These are phyloP conservation scores for Stenurella melanura DNA, from an alignment of 2,888 invertebrate species.

Conservation along the genomic window DNA sequence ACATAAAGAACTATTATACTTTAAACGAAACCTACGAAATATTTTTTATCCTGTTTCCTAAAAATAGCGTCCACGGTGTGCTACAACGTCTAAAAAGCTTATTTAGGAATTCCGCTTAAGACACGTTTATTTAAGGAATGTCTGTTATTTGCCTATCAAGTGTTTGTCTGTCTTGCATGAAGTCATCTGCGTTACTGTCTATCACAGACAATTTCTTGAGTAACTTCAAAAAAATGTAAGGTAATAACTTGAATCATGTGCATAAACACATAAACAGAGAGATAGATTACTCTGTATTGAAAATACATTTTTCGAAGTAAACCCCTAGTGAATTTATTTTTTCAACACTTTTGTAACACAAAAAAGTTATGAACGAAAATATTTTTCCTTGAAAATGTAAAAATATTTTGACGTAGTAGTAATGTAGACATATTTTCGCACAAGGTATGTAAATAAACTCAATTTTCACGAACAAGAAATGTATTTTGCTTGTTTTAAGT, in stretches of 20 bases:
- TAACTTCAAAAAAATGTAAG: background rate
- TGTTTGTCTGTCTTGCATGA: background rate
- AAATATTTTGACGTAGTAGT: background rate
- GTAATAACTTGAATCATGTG: background rate
- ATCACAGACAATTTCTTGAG: background rate
- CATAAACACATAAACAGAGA: background rate
- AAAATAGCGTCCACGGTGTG: background rate
- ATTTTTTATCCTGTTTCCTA: background rate
- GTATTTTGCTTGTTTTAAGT: background rate
- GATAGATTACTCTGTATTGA: background rate
- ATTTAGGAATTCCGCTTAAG: background rate
- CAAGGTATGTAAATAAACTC: background rate
- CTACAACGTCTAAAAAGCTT: background rate
- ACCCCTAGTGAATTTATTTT: background rate
- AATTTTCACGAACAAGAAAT: background rate
- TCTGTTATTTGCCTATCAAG: slow-evolving; percentile 4
- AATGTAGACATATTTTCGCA: background rate
- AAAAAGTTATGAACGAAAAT: background rate
- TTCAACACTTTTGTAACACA: background rate
- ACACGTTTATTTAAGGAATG: background rate
- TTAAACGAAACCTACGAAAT: background rate
- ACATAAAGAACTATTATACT: background rate
- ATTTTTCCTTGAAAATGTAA: background rate
- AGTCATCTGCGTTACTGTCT: background rate
- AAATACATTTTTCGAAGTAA: background rate